Percentiles rank a stretch among this genome's conserved stretches.
phyloP scores from a whole-genome alignment of 92 coral and sea anemone genomes.

The Actinostola sp. region DNA sequence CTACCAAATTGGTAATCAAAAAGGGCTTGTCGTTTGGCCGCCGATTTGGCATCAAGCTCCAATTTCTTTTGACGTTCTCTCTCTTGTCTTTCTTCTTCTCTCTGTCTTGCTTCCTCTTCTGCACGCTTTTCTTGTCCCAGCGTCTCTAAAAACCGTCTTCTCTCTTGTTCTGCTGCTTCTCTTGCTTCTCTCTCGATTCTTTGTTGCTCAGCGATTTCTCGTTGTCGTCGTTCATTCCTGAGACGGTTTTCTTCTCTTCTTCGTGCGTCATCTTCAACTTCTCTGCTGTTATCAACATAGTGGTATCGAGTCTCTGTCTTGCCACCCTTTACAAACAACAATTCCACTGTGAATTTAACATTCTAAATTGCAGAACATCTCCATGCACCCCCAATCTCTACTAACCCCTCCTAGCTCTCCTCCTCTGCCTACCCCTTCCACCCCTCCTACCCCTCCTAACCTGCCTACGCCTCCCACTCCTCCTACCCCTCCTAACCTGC shows the following conservation, averaged over 20 bases:
- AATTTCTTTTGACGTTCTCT: slow-evolving; percentile 12
- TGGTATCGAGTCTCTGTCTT: slow-evolving; percentile 50
- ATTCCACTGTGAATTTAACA: too few relatives aligned
- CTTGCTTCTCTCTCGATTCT: slow-evolving; percentile 33
- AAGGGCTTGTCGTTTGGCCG: slow-evolving; percentile 40
- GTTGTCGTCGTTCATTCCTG: slow-evolving; percentile 37
- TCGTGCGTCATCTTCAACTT: slow-evolving; percentile 15
- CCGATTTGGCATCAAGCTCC: slow-evolving; percentile 43
- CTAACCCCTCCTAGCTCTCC: too few relatives aligned
- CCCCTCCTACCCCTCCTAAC: too few relatives aligned
- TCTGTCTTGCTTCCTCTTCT: slow-evolving; percentile 31
- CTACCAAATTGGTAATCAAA: slow-evolving; percentile 54
- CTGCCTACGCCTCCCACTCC: too few relatives aligned
- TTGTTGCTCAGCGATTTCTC: slow-evolving; percentile 25
- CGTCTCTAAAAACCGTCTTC: slow-evolving; percentile 11
- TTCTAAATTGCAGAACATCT: too few relatives aligned
- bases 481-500: too few relatives aligned
- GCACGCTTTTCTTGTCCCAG: not conserved
- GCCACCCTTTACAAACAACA: too few relatives aligned
- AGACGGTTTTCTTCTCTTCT: slow-evolving; percentile 38
- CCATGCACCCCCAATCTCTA: too few relatives aligned
- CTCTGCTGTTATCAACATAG: slow-evolving; percentile 54
- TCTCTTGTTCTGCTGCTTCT: slow-evolving; percentile 18
- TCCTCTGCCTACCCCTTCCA: too few relatives aligned
- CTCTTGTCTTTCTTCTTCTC: slow-evolving; percentile 33